Conservation (phyloP, 2,113 vertebrate genomes). For the Bettongia penicillata region DNA sequence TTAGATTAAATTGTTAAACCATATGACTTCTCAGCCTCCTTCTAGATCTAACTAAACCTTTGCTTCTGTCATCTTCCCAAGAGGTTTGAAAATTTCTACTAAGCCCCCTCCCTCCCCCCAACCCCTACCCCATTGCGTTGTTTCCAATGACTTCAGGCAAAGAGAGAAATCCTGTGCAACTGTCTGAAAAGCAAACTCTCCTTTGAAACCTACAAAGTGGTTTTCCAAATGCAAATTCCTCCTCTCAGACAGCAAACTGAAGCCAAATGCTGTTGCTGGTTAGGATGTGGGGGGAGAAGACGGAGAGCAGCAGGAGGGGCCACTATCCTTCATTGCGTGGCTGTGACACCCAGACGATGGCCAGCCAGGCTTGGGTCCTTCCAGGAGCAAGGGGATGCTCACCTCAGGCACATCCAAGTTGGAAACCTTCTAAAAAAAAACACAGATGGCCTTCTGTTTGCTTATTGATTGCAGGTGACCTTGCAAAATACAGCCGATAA, state of each 20-base stretch:
- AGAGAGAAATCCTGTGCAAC: background rate
- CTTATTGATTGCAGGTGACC: conserved; percentile 66
- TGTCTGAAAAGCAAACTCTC: conserved; percentile 38
- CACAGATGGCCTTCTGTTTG: conserved; percentile 47
- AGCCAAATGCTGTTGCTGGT: conserved; percentile 34
- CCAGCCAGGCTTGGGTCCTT: background rate
- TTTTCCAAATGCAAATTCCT: conserved; percentile 14
- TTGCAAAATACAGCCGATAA: conserved; percentile 71
- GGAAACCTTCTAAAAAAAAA: conserved; percentile 60
- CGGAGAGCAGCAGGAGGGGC: conserved; percentile 33
- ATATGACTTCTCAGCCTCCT: background rate
- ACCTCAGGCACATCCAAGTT: background rate
- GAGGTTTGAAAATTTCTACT: conserved; percentile 9
- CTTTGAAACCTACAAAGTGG: conserved; percentile 36
- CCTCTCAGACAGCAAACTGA: conserved; percentile 54
- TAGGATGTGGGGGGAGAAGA: background rate
- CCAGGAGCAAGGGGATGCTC: conserved; percentile 59
- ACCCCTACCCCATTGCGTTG: conserved; percentile 36
- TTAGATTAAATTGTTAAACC: background rate
- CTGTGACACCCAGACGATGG: background rate
- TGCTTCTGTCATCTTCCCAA: background rate
- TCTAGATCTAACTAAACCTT: background rate
- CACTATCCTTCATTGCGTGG: background rate
- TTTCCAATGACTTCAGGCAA: conserved; percentile 18
- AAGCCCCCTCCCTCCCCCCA: background rate